These are phyloP conservation scores for Rhinella marina DNA, from an alignment of 2,797 vertebrate genomes.

Conservation along the genomic window DNA sequence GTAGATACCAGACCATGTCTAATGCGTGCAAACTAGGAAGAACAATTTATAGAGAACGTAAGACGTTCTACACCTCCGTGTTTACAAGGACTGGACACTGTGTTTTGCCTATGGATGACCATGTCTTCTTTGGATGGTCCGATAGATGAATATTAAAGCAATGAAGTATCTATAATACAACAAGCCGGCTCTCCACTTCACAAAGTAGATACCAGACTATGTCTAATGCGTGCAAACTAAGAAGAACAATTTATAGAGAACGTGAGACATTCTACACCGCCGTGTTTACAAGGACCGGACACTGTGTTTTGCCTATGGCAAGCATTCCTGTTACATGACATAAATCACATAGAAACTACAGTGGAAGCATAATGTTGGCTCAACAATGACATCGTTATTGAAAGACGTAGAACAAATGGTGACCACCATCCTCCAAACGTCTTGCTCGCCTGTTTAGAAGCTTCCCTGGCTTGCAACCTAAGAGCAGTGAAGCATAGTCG, in stretches of 20 bases:
- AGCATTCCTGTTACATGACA: constrained; percentile 50
- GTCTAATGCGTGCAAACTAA: constrained; percentile 38
- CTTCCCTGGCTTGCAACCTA: constrained; percentile 38
- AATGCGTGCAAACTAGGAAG: constrained; percentile 34
- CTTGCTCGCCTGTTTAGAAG: constrained; percentile 8
- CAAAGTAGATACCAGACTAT: constrained; percentile 19
- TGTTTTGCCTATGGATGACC: constrained; percentile 49
- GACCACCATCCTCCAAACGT: constrained; percentile 8
- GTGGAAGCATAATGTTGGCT: constrained; percentile 54
- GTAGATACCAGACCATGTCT: constrained; percentile 24
- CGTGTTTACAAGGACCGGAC: constrained; percentile 50
- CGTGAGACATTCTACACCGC: constrained; percentile 44
- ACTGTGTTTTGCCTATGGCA: constrained; percentile 48
- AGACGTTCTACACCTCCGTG: constrained; percentile 49
- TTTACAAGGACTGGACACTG: constrained; percentile 52
- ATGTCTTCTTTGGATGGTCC: background rate
- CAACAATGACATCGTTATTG: constrained; percentile 49
- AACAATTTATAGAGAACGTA: constrained; percentile 20
- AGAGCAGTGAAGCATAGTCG: constrained; percentile 71
- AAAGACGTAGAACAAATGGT: constrained; percentile 56
- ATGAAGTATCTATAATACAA: background rate
- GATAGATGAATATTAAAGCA: background rate
- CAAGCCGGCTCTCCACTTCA: background rate
- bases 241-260: constrained; percentile 26
- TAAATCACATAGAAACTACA: constrained; percentile 47